Base-by-base conservation (phyloP, 2,888 invertebrate species). In the Mythimna impura region DNA sequence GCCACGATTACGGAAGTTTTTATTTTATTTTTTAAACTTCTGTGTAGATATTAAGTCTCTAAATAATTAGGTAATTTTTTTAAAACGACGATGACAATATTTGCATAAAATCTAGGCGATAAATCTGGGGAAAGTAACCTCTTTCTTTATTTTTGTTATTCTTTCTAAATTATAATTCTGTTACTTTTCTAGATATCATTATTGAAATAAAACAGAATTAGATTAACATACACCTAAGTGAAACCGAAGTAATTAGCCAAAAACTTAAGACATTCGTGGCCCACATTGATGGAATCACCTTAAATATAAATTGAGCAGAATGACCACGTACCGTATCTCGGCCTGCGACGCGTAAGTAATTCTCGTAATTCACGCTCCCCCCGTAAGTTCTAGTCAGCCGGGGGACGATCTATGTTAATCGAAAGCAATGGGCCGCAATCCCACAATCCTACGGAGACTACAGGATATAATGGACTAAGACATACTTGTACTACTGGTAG, bases 331-430 rank as follows among this genome's bases (percentile, higher is more conserved):
- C 30, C 20, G 36, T 68, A 30, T 57, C 60, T 10, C 17, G 20
- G 66, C n/a, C 12, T 34, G 30, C 52, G 43, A 73, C 54, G 9
- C 63, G 34, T 69, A 50, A 63, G 50, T 66, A 55, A 66, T 50
- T 40, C 34, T 36, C 20, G 64, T 67, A 67, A 79, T 70, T 61
- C 74, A 79, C 57, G 75, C 14, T 66, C 61, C 57, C 57, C 52
- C 64, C 64, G 66, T 79, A 79, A 79, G 66, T 79, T 79, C 66
- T 67, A 57, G 64, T 79, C 66, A 47, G 60, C 64, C 40, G 50
- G 55, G 60, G 67, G 64, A 79, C 79, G 79, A 79, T 79, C 75
- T 79, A 79, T 79, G 78, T 75, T 79, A 79, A 79, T 78, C 79
- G 70, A 79, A 79, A 79, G 75, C 78, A 66, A 79, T 74, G 75